Evolutionary conservation across 2,888 invertebrate genomes (phyloP).

Genomic region (Drosophila greeni): DNA sequence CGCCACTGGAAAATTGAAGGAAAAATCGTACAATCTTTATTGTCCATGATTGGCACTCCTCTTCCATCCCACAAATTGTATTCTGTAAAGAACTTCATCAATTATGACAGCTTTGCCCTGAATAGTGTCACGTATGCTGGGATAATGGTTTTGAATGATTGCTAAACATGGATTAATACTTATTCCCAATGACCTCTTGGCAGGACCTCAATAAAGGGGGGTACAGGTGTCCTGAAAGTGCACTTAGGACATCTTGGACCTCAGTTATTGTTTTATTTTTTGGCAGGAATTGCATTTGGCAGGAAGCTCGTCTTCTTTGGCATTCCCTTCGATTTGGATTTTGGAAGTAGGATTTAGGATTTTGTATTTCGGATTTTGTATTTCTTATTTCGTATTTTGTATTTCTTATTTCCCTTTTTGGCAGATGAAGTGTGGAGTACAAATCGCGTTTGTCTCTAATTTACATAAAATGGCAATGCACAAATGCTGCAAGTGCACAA

Average conservation of each 20-base stretch:
- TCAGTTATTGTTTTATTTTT: not conserved
- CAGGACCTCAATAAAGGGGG: not conserved
- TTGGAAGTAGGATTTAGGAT: too few relatives aligned
- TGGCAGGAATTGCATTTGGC: slow-evolving; percentile 5
- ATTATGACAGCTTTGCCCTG: not conserved
- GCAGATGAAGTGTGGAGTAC: not conserved
- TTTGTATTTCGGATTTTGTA: not conserved
- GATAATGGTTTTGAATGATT: not conserved
- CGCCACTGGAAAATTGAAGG: slow-evolving; percentile 20
- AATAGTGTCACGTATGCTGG: not conserved
- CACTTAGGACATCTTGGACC: not conserved
- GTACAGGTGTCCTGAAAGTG: not conserved
- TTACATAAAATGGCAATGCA: slow-evolving; percentile 34
- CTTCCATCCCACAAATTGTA: slow-evolving; percentile 1
- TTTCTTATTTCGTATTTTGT: not conserved
- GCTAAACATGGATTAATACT: not conserved
- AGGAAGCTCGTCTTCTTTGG: not conserved
- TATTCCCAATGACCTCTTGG: not conserved
- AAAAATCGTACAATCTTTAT: slow-evolving; percentile 46
- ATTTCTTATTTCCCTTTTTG: slow-evolving; percentile 2
- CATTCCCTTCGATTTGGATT: not conserved
- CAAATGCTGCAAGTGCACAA: slow-evolving; percentile 22
- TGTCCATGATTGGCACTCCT: slow-evolving; percentile 36
- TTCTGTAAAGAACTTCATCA: not conserved
- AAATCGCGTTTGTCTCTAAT: slow-evolving; percentile 25